phyloP scores from a whole-genome alignment of 1,140 invertebrate species.

The Aplysia californica region DNA sequence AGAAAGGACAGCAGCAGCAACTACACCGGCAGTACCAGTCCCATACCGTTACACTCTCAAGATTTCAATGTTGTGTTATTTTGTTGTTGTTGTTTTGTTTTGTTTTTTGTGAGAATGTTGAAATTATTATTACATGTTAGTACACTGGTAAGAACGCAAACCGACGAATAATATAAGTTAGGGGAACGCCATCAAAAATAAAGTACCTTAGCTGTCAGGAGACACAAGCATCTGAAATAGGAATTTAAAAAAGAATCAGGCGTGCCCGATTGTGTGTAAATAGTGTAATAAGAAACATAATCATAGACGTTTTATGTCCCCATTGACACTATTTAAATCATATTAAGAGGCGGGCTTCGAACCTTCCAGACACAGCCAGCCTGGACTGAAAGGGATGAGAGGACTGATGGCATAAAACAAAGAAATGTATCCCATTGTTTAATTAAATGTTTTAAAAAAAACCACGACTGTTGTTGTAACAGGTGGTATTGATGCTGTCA shows the following conservation, averaged over 20 bases:
- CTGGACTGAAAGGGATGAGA: background rate
- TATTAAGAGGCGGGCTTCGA: background rate
- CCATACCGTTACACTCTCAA: background rate
- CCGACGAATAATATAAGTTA: no score
- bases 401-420: no score
- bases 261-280: background rate
- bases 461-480: background rate
- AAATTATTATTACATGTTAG: no score
- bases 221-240: background rate
- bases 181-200: background rate
- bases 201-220: background rate
- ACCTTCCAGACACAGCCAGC: background rate
- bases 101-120: no score
- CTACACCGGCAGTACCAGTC: background rate
- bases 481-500: background rate
- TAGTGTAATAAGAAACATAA: background rate
- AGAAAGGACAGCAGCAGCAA: no score
- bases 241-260: background rate
- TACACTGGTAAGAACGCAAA: no score
- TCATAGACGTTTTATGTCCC: background rate
- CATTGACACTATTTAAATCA: background rate
- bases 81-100: background rate
- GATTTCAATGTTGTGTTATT: background rate
- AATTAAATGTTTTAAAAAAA: background rate
- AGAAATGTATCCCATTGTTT: no score